These are phyloP conservation scores for Cavia aperea DNA, from an alignment of 2,113 vertebrate species.

Conservation along the genomic window DNA sequence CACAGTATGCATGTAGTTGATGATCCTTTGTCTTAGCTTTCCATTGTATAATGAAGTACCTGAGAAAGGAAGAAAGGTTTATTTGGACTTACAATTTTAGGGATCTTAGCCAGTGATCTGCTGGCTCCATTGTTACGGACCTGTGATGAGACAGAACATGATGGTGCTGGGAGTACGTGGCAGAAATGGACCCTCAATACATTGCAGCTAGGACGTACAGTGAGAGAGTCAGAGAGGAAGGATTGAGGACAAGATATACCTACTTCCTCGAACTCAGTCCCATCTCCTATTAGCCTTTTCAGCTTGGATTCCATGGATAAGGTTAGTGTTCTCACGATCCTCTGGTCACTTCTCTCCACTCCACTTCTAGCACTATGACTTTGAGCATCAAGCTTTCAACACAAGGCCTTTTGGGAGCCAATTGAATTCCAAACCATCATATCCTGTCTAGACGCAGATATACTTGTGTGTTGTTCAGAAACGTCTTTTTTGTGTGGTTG, in stretches of 20 bases:
- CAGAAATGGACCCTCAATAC: background rate
- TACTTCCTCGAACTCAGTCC: background rate
- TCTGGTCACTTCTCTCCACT: background rate
- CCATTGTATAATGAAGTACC: background rate
- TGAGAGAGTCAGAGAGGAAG: background rate
- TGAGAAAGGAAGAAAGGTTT: background rate
- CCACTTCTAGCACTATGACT: background rate
- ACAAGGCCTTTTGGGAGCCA: background rate
- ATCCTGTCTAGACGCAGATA: background rate
- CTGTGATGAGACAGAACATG: background rate
- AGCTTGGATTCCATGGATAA: background rate
- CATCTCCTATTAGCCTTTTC: background rate
- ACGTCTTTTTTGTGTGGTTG: background rate
- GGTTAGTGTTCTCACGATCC: background rate
- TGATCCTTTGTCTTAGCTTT: background rate
- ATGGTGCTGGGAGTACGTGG: background rate
- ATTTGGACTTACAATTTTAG: background rate
- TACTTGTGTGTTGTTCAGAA: conserved; percentile 34
- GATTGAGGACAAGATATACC: background rate
- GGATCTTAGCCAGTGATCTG: background rate
- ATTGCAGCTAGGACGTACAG: background rate
- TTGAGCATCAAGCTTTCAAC: background rate
- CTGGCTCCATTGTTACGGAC: background rate
- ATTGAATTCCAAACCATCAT: background rate
- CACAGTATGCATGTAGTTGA: background rate